Percentiles rank a stretch among this genome's conserved stretches.
phyloP scores from a whole-genome alignment of 1,140 invertebrate genomes.

The Drosophila seguyi region DNA sequence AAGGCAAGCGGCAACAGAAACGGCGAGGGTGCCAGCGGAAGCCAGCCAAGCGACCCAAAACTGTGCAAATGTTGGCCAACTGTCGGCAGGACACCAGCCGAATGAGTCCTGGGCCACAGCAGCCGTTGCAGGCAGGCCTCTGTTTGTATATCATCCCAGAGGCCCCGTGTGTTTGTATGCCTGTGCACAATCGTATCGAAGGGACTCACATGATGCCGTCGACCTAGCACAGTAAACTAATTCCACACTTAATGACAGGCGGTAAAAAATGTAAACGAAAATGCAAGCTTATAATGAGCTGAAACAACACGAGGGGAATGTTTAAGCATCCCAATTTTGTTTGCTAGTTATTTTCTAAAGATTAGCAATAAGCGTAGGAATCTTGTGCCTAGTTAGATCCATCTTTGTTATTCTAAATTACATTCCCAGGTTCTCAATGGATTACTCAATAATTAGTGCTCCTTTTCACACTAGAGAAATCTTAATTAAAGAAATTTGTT shows the following conservation, averaged over 20 bases:
- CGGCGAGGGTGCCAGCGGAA: slow-evolving; percentile 12
- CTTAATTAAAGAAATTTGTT: neutral
- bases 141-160: slow-evolving; percentile 40
- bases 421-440: no score
- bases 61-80: slow-evolving; percentile 70
- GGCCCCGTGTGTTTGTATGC: slow-evolving; percentile 15
- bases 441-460: neutral
- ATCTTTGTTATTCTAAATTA: no score
- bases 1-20: slow-evolving; percentile 31
- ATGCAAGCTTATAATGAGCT: slow-evolving; percentile 9
- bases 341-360: no score
- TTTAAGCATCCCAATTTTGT: no score
- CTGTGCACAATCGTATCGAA: slow-evolving; percentile 36
- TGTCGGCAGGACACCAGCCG: slow-evolving; percentile 37
- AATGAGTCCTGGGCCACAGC: slow-evolving; percentile 23
- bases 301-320: neutral
- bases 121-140: slow-evolving; percentile 30
- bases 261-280: slow-evolving; percentile 6
- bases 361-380: no score
- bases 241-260: slow-evolving; percentile 59
- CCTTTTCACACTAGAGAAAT: neutral
- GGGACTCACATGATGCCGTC: slow-evolving; percentile 29
- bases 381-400: no score
- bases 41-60: slow-evolving; percentile 64
- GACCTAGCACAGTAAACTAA: slow-evolving; percentile 74